Evolutionary conservation across 2,797 vertebrate genomes (phyloP), one percentile per base, ranked within the genome.

Genomic region (Pipistrellus pygmaeus): DNA sequence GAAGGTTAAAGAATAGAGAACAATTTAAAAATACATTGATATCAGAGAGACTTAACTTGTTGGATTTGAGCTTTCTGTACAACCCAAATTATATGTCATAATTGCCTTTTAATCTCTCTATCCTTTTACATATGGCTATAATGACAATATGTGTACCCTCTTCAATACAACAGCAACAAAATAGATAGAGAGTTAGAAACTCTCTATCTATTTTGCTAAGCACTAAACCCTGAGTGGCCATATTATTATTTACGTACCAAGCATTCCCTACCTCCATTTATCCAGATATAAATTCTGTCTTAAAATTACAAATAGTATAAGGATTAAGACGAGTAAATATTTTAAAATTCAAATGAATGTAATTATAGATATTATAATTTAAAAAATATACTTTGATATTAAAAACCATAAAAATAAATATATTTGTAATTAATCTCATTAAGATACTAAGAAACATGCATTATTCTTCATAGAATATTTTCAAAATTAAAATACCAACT

Each of bases 1-100:
- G 30, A 41, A 90, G 6, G 57, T 92, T 25, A 90, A 60, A 85
- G 8, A 80, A 85, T 76, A 11, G 27, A 84, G 71, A 90, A 81
- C 2, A 88, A 35, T 51, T 32, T 23, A 76, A 85, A 62, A 20
- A n/a, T 13, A 21, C 44, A 53, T 44, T 90, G 46, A 15, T 72
- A 92, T 60, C 5, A 85, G 23, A 69, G 9, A 44, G 30, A 60
- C 55, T 38, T 72, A 57, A 57, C 17, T 72, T 81, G 6, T 57
- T 44, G 17, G 7, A 85, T 82, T 75, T 85, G 27, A 60, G 46
- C 27, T 32, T 41, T 80, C 5, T 46, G 5, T 69, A 73, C 18
- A 73, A 75, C 20, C 8, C 8, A 86, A 83, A 64, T 57, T 62
- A 15, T 55, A 55, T 55, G 46, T 32, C 5, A 9, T 6, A 73